These are phyloP conservation scores for Chionodraco myersi DNA, from an alignment of 2,113 vertebrate genomes.

Conservation along the genomic window DNA sequence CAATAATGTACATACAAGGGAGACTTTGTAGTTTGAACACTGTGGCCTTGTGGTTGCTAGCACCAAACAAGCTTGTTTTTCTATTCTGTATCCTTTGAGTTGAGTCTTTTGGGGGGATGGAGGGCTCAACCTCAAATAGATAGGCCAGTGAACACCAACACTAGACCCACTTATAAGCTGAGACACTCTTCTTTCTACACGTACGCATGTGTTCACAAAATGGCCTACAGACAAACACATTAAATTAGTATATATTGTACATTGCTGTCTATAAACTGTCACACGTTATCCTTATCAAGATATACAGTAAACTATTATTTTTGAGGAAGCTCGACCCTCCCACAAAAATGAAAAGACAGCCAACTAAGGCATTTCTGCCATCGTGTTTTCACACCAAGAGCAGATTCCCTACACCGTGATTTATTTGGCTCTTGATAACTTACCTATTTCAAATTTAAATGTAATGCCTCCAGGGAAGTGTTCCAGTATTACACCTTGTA, in stretches of 20 bases:
- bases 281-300: background rate
- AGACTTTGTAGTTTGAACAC: conserved; percentile 51
- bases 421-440: conserved; percentile 39
- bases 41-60: conserved; percentile 37
- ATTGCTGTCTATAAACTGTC: too few relatives aligned
- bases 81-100: conserved; percentile 33
- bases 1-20: conserved; percentile 5
- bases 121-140: conserved; percentile 42
- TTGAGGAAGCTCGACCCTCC: conserved; percentile 1
- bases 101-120: conserved; percentile 39
- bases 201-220: conserved; percentile 19
- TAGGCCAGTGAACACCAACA: conserved; percentile 53
- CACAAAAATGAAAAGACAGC: background rate
- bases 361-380: background rate
- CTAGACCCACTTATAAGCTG: conserved; percentile 30
- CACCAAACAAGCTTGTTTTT: conserved; percentile 53
- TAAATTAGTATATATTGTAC: background rate
- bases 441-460: conserved; percentile 48
- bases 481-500: conserved; percentile 56
- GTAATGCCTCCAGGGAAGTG: conserved; percentile 12
- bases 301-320: background rate
- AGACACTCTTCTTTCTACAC: conserved; percentile 23
- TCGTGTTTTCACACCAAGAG: background rate
- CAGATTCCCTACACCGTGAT: conserved; percentile 11
- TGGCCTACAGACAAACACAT: background rate